Evolutionary conservation across 2,797 vertebrate genomes (phyloP).

Genomic region (Bradypodion ventrale): DNA sequence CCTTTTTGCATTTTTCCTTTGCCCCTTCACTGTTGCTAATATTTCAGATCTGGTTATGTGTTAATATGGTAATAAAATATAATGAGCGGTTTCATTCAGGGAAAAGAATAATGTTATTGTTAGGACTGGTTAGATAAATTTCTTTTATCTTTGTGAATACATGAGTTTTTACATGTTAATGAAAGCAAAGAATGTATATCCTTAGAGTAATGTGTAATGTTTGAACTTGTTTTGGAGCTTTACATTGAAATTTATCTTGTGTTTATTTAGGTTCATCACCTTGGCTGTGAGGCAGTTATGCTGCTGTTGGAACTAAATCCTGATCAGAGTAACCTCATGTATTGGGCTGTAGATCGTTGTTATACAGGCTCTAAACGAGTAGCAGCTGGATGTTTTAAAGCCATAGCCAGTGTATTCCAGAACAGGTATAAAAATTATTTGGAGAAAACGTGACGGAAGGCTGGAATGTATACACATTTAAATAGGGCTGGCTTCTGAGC

Average conservation of each 20-base stretch:
- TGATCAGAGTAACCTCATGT: slow-evolving; percentile 98
- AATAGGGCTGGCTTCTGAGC: not conserved
- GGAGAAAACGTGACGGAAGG: not conserved
- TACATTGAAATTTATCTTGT: not conserved
- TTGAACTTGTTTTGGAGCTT: not conserved
- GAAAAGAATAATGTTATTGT: not conserved
- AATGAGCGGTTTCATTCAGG: too few species aligned
- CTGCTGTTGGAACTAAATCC: slow-evolving; percentile 96
- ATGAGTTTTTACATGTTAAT: not conserved
- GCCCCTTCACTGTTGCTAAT: too few species aligned
- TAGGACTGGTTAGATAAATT: not conserved
- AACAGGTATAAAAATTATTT: slow-evolving; percentile 83
- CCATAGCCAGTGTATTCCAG: slow-evolving; percentile 96
- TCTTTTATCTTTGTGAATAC: not conserved
- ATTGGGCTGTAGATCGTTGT: slow-evolving; percentile 97
- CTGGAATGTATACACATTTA: not conserved
- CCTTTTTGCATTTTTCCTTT: too few species aligned
- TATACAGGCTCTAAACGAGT: slow-evolving; percentile 95
- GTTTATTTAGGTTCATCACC: slow-evolving; percentile 88
- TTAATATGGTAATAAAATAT: too few species aligned
- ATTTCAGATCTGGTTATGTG: too few species aligned
- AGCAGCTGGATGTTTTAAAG: slow-evolving; percentile 95
- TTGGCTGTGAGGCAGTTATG: slow-evolving; percentile 97
- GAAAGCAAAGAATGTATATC: not conserved
- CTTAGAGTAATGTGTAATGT: not conserved